A percentile compares a stretch with the other conserved stretches of the same genome.
Evolutionary conservation across 2,113 vertebrate species (phyloP).

Genomic region (Gobio gobio): DNA sequence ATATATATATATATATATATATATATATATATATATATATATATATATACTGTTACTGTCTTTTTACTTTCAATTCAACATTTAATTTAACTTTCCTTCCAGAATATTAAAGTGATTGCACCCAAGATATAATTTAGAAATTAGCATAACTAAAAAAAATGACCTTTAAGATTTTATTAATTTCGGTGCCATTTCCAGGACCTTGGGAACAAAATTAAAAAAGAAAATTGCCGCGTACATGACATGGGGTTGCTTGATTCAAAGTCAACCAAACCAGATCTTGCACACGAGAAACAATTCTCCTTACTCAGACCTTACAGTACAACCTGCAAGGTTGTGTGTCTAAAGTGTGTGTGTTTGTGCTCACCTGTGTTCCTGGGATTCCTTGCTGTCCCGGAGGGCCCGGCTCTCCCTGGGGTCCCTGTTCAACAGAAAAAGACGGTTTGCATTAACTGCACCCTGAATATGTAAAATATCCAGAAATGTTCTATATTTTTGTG

Average conservation of each 20-base stretch:
- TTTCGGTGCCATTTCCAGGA: background rate
- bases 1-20: too few relatives aligned
- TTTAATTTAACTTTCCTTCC: background rate
- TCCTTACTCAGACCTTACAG: background rate
- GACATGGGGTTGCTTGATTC: background rate
- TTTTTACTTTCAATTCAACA: background rate
- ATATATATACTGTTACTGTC: background rate
- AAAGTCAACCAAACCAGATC: background rate
- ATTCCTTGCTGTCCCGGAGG: conserved; percentile 88
- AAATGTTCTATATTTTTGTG: background rate
- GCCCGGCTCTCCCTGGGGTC: conserved; percentile 87
- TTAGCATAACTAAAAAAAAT: background rate
- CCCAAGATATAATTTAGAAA: background rate
- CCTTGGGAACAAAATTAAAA: background rate
- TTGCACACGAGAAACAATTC: background rate
- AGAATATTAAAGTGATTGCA: background rate
- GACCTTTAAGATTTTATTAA: background rate
- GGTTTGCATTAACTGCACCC: background rate
- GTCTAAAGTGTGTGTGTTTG: background rate
- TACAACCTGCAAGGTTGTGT: background rate
- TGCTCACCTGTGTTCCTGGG: conserved; percentile 72
- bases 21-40: too few relatives aligned
- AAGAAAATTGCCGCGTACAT: background rate
- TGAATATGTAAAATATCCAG: background rate
- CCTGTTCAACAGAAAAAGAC: conserved; percentile 66